Conservation (phyloP, 2,113 vertebrate species). For the Coptodon rendalli region DNA sequence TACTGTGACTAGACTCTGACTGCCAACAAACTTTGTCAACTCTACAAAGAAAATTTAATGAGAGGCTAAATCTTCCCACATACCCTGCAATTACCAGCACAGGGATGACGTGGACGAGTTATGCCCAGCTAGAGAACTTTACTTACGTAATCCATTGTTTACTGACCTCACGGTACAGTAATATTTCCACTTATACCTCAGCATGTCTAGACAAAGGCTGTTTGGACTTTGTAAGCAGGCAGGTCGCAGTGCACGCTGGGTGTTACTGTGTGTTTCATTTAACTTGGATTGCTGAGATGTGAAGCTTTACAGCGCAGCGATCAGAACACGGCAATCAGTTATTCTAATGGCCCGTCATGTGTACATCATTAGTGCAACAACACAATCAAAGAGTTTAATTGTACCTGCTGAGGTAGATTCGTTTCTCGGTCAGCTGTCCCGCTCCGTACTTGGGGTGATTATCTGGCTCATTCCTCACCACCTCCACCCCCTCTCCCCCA, state of each 20-base stretch:
- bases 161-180: neutral
- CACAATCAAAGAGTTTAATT: neutral
- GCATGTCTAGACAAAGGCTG: neutral
- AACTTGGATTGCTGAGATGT: neutral
- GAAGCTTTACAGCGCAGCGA: neutral
- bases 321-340: slow-evolving; percentile 13
- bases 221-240: slow-evolving; percentile 19
- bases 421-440: slow-evolving; percentile 86
- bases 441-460: slow-evolving; percentile 77
- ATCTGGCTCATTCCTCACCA: slow-evolving; percentile 80
- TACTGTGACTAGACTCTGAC: neutral
- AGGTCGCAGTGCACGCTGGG: slow-evolving; percentile 1
- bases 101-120: neutral
- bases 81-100: neutral
- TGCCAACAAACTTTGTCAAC: neutral
- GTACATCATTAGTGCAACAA: neutral
- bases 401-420: slow-evolving; percentile 87
- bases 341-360: neutral
- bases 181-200: neutral
- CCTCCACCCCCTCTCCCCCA: slow-evolving; percentile 85
- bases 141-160: neutral
- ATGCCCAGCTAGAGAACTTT: neutral
- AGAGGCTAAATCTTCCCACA: neutral
- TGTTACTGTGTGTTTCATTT: neutral
- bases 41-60: neutral